Percentiles rank a stretch among this genome's conserved stretches.
phyloP scores from a whole-genome alignment of 2,797 vertebrate species.

The Schizopygopsis malacanthus region DNA sequence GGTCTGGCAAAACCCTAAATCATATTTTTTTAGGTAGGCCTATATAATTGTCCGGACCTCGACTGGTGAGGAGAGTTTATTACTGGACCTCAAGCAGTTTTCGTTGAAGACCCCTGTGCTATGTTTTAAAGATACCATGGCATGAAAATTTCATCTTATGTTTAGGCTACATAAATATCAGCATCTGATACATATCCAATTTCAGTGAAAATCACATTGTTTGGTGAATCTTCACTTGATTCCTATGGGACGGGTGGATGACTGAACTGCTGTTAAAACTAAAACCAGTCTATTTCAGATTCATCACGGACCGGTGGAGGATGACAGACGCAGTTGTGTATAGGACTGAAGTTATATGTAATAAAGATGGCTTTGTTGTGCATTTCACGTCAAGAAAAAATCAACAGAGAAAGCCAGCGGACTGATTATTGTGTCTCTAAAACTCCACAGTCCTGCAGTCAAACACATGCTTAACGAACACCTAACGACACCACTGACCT shows the following conservation, averaged over 20 bases:
- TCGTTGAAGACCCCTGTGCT: not conserved
- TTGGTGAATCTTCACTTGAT: not conserved
- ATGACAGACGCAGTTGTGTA: not conserved
- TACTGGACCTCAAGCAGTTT: too few relatives aligned
- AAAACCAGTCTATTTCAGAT: conserved; percentile 1
- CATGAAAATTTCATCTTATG: not conserved
- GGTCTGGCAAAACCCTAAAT: too few relatives aligned
- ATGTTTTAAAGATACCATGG: not conserved
- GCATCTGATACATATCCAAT: not conserved
- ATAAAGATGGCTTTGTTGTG: not conserved
- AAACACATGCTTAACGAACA: not conserved
- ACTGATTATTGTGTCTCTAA: not conserved
- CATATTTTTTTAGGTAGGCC: too few relatives aligned
- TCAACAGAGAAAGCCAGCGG: not conserved
- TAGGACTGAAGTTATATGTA: not conserved
- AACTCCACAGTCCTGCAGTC: not conserved
- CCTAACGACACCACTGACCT: conserved; percentile 53
- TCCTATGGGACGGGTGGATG: not conserved
- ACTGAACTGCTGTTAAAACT: conserved; percentile 43
- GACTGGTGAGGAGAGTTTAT: too few relatives aligned
- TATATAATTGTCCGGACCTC: too few relatives aligned
- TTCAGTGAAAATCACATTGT: not conserved
- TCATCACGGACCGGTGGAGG: not conserved
- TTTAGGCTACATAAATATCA: not conserved
- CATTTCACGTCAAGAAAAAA: not conserved